Conservation (phyloP, 2,888 invertebrate genomes). For the Erebia aethiops region DNA sequence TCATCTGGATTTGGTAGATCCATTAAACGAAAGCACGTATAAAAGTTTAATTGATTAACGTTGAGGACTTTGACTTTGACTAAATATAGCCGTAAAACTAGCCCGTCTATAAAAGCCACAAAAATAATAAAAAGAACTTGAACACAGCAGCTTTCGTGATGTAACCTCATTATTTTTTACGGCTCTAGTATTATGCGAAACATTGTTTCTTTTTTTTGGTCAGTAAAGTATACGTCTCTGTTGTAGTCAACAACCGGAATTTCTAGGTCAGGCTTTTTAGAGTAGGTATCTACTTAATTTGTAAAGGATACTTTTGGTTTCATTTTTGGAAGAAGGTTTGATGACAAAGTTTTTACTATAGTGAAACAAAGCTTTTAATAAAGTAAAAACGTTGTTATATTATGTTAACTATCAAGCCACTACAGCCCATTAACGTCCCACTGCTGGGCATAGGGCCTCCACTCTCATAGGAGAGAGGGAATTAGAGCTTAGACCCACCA, state of each 20-base stretch:
- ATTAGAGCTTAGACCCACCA: too few relatives aligned
- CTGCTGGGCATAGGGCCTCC: too few relatives aligned
- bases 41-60: too few relatives aligned
- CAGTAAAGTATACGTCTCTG: neutral
- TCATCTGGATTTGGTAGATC: too few relatives aligned
- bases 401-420: too few relatives aligned
- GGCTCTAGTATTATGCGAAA: constrained; percentile 16
- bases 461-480: too few relatives aligned
- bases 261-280: constrained; percentile 7
- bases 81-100: constrained; percentile 3
- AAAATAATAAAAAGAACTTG: constrained; percentile 27
- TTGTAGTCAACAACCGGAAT: neutral
- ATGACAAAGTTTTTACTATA: too few relatives aligned
- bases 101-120: constrained; percentile 1
- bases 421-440: too few relatives aligned
- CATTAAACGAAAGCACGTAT: too few relatives aligned
- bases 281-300: neutral
- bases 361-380: too few relatives aligned
- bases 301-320: neutral
- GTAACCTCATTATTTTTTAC: constrained; percentile 43
- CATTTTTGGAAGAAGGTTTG: neutral
- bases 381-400: too few relatives aligned
- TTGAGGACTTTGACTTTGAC: too few relatives aligned
- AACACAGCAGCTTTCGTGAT: constrained; percentile 38
- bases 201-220: constrained; percentile 24